Evolutionary conservation across 2,888 invertebrate species (phyloP).

Genomic region (Apodemia mormo): DNA sequence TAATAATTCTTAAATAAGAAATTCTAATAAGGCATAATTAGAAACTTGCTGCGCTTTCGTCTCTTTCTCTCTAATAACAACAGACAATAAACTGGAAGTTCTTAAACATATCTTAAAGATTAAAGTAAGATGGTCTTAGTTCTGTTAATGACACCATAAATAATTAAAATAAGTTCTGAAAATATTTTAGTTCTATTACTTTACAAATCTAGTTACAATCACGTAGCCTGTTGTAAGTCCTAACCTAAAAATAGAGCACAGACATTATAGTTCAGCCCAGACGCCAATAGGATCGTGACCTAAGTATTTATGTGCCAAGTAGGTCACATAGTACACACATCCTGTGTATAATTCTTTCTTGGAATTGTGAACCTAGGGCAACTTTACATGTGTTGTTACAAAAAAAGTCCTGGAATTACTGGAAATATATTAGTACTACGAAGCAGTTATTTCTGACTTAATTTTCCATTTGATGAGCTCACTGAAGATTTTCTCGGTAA

Average conservation of each 20-base stretch:
- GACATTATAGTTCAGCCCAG: constrained; percentile 38
- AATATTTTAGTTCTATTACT: too few species aligned
- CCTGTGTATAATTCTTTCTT: constrained; percentile 53
- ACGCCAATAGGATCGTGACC: constrained; percentile 45
- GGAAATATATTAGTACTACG: background rate
- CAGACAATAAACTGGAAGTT: too few species aligned
- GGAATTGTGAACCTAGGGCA: constrained; percentile 48
- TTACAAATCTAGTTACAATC: background rate
- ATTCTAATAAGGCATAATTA: too few species aligned
- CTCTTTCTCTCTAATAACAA: too few species aligned
- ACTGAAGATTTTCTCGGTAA: constrained; percentile 25
- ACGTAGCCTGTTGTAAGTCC: background rate
- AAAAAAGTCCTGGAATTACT: background rate
- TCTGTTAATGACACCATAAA: too few species aligned
- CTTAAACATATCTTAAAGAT: too few species aligned
- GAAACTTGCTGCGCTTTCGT: too few species aligned
- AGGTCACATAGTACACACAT: constrained; percentile 59
- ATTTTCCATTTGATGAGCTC: constrained; percentile 23
- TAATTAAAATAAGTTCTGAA: too few species aligned
- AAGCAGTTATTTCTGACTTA: background rate
- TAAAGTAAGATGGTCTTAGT: too few species aligned
- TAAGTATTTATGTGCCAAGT: constrained; percentile 56
- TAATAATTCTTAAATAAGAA: too few species aligned
- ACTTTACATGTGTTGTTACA: background rate
- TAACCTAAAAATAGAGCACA: constrained; percentile 35